Conservation (phyloP, 2,113 vertebrate species). For the Epinephelus lanceolatus region DNA sequence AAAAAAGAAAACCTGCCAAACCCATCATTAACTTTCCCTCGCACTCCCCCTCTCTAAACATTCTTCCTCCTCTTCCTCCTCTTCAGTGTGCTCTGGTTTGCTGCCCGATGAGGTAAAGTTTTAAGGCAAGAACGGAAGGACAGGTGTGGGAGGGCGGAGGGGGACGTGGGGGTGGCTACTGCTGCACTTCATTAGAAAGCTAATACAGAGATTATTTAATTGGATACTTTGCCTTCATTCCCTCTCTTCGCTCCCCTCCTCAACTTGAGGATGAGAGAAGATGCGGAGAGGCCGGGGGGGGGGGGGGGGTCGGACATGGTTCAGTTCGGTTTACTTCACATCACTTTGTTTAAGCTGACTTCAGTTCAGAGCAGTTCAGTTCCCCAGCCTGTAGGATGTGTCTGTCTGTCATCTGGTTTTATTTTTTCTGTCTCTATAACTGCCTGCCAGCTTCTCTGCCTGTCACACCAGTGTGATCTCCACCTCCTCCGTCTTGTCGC, state of each 20-base stretch:
- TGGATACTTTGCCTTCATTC: constrained; percentile 38
- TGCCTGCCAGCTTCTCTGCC: constrained; percentile 24
- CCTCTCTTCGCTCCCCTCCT: constrained; percentile 45
- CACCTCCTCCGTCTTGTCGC: constrained; percentile 96
- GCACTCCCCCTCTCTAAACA: constrained; percentile 58
- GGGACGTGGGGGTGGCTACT: constrained; percentile 45
- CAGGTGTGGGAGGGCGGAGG: constrained; percentile 9
- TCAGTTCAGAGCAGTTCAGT: constrained; percentile 64
- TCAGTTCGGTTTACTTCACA: constrained; percentile 53
- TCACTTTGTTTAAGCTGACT: constrained; percentile 51
- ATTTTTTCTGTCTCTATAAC: constrained; percentile 28
- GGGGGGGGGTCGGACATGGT: not conserved
- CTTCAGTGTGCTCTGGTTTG: constrained; percentile 54
- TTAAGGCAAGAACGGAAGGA: constrained; percentile 82
- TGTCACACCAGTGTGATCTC: constrained; percentile 97
- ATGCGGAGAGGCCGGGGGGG: constrained; percentile 19
- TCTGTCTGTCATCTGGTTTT: constrained; percentile 41
- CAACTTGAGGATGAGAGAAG: constrained; percentile 47
- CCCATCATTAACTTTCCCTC: constrained; percentile 23
- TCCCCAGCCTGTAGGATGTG: constrained; percentile 38
- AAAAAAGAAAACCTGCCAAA: constrained; percentile 52
- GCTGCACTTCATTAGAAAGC: constrained; percentile 70
- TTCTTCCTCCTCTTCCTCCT: constrained; percentile 54
- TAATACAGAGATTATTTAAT: constrained; percentile 54
- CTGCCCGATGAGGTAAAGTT: constrained; percentile 72